phyloP scores from a whole-genome alignment of 1,140 invertebrate species.

The Drosophila arawakana region DNA sequence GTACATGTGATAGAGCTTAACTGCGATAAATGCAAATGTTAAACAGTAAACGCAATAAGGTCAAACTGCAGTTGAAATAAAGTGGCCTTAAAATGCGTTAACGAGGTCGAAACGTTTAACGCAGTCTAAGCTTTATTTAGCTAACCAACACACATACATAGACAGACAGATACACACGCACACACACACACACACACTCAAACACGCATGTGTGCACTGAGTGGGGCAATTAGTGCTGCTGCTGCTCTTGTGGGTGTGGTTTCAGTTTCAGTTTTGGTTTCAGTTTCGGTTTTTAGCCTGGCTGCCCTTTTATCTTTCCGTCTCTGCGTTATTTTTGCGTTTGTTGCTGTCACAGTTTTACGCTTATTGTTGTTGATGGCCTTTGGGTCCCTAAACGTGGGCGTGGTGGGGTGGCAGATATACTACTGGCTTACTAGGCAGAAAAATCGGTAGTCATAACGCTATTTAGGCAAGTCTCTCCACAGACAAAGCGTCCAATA shows the following conservation, averaged over 20 bases:
- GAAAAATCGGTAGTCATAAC: conserved; percentile 32
- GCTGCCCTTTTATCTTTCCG: conserved; percentile 61
- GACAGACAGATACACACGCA: neutral
- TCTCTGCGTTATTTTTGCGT: conserved; percentile 29
- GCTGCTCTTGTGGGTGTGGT: conserved; percentile 50
- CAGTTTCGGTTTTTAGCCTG: conserved; percentile 13
- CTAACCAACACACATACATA: conserved; percentile 6
- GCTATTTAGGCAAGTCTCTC: conserved; percentile 30
- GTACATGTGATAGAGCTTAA: conserved; percentile 3
- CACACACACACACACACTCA: conserved; percentile 6
- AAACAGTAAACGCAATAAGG: conserved; percentile 31
- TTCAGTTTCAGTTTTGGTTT: conserved; percentile 45
- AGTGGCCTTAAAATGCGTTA: conserved; percentile 45
- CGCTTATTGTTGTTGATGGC: conserved; percentile 47
- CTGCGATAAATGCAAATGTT: conserved; percentile 18
- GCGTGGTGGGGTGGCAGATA: neutral
- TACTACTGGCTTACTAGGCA: neutral
- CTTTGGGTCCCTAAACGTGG: conserved; percentile 29
- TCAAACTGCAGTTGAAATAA: conserved; percentile 28
- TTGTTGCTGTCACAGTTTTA: conserved; percentile 33
- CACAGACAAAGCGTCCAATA: conserved; percentile 33
- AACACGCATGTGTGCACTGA: conserved; percentile 15
- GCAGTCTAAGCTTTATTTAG: conserved; percentile 54
- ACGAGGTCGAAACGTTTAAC: conserved; percentile 64
- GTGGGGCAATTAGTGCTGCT: conserved; percentile 70